Evolutionary conservation across 2,113 vertebrate genomes (phyloP).

Genomic region (Telmatochromis sp.): DNA sequence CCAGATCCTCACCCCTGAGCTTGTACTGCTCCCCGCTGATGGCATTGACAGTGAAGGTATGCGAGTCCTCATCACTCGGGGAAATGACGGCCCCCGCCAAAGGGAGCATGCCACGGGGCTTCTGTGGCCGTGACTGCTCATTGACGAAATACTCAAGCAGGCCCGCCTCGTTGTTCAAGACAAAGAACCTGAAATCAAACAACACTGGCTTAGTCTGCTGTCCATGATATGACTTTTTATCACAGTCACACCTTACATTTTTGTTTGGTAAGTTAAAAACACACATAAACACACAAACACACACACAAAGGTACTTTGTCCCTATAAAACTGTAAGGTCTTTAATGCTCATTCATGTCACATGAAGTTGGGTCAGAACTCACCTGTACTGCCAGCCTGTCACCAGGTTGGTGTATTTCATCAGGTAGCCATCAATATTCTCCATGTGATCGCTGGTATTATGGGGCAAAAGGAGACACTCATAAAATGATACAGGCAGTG

Average conservation of each 20-base stretch:
- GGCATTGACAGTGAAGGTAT: constrained; percentile 96
- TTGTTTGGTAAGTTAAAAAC: not conserved
- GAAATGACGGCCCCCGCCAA: constrained; percentile 96
- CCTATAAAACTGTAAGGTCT: not conserved
- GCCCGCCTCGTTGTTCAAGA: constrained; percentile 92
- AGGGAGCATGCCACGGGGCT: constrained; percentile 90
- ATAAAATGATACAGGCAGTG: not conserved
- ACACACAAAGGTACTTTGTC: not conserved
- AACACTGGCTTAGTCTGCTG: not conserved
- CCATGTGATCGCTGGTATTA: constrained; percentile 88
- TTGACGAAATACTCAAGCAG: constrained; percentile 97
- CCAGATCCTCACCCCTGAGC: constrained; percentile 80
- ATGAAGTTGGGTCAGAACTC: constrained; percentile 31
- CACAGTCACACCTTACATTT: not conserved
- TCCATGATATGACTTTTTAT: not conserved
- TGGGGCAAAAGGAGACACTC: not conserved
- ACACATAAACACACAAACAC: not conserved
- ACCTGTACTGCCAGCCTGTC: constrained; percentile 98
- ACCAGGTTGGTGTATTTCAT: constrained; percentile 99
- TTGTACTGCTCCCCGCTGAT: constrained; percentile 98
- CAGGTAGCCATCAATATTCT: constrained; percentile 91
- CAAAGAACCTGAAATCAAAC: constrained; percentile 82
- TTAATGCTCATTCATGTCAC: not conserved
- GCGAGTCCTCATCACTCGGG: constrained; percentile 95
- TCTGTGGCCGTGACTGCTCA: constrained; percentile 88